Base-by-base conservation (phyloP, 1,140 invertebrate species). In the Cryptotermes secundus region DNA sequence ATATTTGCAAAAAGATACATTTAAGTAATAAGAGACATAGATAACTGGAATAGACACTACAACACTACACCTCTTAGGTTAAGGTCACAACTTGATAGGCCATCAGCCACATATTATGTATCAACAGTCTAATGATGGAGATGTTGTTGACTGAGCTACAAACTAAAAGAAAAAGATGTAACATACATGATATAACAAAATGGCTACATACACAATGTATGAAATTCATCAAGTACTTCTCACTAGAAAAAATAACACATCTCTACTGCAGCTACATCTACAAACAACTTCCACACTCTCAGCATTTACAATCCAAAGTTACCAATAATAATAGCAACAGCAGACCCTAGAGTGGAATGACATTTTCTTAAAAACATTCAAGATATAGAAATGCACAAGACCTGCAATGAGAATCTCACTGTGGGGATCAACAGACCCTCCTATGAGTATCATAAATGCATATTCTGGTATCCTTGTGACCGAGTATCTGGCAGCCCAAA, bases 41-140 rank as follows among this genome's bases (percentile, higher is more conserved):
- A 72, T 72, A 72, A 72, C 59, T 72, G 59, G n/a, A 72, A 72
- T 72, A 72, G 9, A 72, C 59, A 72, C 59, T 72, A n/a, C 26
- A 26, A 72, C 59, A 72, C 59, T 72, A n/a, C 26, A 26, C 26
- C 59, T 16, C n/a, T 31, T 31, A n/a, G n/a, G n/a, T 72, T 72
- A 72, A 26, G 59, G 26, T 31, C 59, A 72, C 59, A 31, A 72
- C n/a, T 31, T 14, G n/a, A 72, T 72, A 72, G 59, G 59, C 59
- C 59, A 14, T 72, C 4, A 72, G 26, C 26, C 59, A 72, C 26
- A 72, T 31, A 72, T 72, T 72, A 26, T 72, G 16, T 72, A 72
- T 26, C 59, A 72, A 31, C 59, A 72, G 59, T 72, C 59, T 72
- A 31, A 72, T n/a, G 7, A 12, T 31, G n/a, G n/a, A n/a, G 53